These are phyloP conservation scores for Agrochola lychnidis DNA, from an alignment of 2,888 invertebrate genomes.

Conservation along the genomic window DNA sequence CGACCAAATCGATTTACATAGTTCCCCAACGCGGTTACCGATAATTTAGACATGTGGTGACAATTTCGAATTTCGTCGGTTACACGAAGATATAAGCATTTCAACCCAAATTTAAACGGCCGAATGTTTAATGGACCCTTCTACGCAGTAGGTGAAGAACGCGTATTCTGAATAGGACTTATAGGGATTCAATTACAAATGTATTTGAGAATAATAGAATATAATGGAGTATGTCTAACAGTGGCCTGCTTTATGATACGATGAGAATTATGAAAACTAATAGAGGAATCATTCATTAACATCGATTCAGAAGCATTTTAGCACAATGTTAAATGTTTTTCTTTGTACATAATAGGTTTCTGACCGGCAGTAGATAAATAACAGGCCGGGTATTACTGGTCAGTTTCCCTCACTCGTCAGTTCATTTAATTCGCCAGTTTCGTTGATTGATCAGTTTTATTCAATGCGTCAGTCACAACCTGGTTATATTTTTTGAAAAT, in stretches of 20 bases:
- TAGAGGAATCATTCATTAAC: no score
- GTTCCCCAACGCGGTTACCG: neutral
- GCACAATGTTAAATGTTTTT: no score
- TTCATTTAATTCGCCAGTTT: no score
- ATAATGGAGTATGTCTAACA: neutral
- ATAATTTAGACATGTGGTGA: constrained; percentile 29
- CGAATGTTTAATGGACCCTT: neutral
- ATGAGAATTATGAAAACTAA: neutral
- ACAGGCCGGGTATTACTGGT: no score
- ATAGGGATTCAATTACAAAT: neutral
- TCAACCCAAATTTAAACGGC: neutral
- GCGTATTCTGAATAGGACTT: neutral
- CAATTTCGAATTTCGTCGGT: neutral
- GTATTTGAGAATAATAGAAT: neutral
- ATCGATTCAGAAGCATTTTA: neutral
- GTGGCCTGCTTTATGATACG: neutral
- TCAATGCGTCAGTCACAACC: no score
- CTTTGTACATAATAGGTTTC: no score
- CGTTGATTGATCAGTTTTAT: no score
- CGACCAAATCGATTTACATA: constrained; percentile 6
- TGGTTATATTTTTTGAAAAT: no score
- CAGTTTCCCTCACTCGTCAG: no score
- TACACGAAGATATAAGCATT: neutral
- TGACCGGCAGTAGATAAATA: no score
- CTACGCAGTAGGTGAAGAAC: no score